Conservation (phyloP, 2,113 vertebrate genomes). For the Caranx ignobilis region DNA sequence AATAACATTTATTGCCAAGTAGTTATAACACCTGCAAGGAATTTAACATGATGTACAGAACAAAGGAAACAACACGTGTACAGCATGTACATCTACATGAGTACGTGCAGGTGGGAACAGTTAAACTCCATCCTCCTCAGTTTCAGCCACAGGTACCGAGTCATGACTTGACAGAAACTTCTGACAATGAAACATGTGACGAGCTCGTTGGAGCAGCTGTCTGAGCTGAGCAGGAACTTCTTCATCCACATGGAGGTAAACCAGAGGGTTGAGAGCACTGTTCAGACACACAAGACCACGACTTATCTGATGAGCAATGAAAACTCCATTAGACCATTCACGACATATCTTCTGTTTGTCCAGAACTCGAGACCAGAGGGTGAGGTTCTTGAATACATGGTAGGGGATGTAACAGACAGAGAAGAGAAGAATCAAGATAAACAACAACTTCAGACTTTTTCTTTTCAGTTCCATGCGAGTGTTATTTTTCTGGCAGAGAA, state of each 20-base stretch:
- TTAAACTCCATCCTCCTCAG: neutral
- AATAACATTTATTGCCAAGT: too few relatives aligned
- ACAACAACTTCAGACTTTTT: slow-evolving; percentile 80
- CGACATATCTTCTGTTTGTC: slow-evolving; percentile 49
- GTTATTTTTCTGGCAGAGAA: slow-evolving; percentile 71
- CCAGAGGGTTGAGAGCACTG: slow-evolving; percentile 86
- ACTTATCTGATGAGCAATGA: slow-evolving; percentile 82
- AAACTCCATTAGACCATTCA: slow-evolving; percentile 68
- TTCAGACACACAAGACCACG: slow-evolving; percentile 86
- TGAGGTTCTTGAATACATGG: slow-evolving; percentile 85
- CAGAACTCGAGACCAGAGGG: slow-evolving; percentile 69
- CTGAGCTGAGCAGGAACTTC: slow-evolving; percentile 45
- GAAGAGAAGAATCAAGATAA: slow-evolving; percentile 84
- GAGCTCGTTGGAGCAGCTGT: neutral
- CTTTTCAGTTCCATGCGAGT: slow-evolving; percentile 72
- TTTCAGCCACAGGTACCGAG: neutral
- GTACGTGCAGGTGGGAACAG: too few relatives aligned
- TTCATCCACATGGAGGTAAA: slow-evolving; percentile 81
- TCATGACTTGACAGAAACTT: neutral
- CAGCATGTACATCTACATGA: too few relatives aligned
- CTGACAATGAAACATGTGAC: neutral
- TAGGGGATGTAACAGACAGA: slow-evolving; percentile 86
- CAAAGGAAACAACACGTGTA: too few relatives aligned
- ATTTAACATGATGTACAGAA: too few relatives aligned
- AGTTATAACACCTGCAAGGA: too few relatives aligned